phyloP scores from a whole-genome alignment of 2,888 invertebrate genomes.

The Machimus atricapillus region DNA sequence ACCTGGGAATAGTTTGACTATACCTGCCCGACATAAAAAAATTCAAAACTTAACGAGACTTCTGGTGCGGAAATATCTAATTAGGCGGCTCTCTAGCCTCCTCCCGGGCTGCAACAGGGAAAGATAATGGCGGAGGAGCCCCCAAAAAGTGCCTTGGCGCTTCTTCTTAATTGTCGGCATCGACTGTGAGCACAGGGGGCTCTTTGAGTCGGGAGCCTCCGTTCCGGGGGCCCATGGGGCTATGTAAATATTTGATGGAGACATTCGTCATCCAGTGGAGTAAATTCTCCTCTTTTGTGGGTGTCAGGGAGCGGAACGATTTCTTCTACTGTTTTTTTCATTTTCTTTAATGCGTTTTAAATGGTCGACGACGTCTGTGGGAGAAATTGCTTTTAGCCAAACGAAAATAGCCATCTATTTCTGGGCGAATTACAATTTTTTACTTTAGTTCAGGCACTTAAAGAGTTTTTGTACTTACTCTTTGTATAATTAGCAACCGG shows the following conservation, averaged over 20 bases:
- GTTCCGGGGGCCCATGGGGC: neutral
- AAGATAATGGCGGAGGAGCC: neutral
- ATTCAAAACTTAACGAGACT: conserved; percentile 15
- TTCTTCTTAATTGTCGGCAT: neutral
- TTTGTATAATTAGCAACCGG: no score
- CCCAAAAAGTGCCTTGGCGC: neutral
- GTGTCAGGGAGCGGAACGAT: neutral
- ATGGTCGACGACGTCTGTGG: neutral
- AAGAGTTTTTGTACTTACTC: neutral
- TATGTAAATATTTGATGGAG: neutral
- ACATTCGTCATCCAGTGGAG: neutral
- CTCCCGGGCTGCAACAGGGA: neutral
- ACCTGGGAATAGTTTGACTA: conserved; percentile 34
- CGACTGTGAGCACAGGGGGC: neutral
- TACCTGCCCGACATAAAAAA: neutral
- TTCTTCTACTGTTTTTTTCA: neutral
- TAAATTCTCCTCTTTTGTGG: neutral
- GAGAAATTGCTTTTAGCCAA: neutral
- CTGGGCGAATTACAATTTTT: neutral
- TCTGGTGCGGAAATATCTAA: conserved; percentile 29
- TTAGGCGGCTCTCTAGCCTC: neutral
- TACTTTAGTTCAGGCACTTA: neutral
- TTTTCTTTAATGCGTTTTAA: neutral
- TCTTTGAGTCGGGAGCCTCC: neutral
- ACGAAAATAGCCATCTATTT: neutral